Conservation (phyloP, 2,113 vertebrate genomes). For the Chunga burmeisteri region DNA sequence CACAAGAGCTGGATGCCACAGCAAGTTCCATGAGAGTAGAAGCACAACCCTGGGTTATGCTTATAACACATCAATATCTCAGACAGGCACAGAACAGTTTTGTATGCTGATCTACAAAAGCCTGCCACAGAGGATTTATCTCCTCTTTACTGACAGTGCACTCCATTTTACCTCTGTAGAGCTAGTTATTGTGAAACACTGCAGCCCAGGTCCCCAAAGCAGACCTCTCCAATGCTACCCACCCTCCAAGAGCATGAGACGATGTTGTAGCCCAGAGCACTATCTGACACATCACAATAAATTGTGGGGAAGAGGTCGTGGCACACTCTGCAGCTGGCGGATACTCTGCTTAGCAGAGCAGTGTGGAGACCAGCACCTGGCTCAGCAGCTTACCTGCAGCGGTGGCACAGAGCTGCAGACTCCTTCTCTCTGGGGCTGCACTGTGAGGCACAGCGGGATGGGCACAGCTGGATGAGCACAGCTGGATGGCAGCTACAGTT, state of each 20-base stretch:
- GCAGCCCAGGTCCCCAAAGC: not conserved
- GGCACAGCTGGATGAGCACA: not conserved
- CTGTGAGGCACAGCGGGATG: not conserved
- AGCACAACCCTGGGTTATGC: not conserved
- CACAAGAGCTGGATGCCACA: rapidly evolving
- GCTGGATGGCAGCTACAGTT: not conserved
- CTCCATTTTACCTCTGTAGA: not conserved
- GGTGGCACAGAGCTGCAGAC: not conserved
- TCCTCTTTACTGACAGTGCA: not conserved
- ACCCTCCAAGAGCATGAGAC: rapidly evolving
- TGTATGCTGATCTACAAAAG: not conserved
- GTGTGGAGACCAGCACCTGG: not conserved
- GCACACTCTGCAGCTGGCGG: rapidly evolving
- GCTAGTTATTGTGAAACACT: not conserved
- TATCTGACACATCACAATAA: not conserved
- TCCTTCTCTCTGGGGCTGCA: not conserved
- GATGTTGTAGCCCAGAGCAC: not conserved
- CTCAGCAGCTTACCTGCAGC: not conserved
- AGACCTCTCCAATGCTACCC: not conserved
- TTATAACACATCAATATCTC: not conserved
- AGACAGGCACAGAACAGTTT: not conserved
- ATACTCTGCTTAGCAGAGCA: not conserved
- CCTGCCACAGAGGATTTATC: not conserved
- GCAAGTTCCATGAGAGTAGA: not conserved
- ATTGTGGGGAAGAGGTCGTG: not conserved